Evolutionary conservation across 1,140 invertebrate species (phyloP).

Genomic region (Bombus fervidus): DNA sequence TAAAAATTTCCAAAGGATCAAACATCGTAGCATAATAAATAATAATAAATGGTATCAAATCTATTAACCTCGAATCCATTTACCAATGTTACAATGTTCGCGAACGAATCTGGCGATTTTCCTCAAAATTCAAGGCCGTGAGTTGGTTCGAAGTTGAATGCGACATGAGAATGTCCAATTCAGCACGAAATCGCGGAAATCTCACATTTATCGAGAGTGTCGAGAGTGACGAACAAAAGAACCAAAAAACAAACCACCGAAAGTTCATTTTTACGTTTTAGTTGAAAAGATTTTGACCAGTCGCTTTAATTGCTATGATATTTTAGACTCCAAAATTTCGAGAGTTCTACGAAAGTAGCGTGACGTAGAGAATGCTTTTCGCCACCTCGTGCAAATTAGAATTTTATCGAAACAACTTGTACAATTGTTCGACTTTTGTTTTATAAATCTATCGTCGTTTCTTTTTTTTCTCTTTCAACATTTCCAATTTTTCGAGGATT

Average conservation of each 20-base stretch:
- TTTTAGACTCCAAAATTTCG: background rate
- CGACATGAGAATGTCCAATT: background rate
- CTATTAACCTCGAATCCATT: no score
- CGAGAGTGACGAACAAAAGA: background rate
- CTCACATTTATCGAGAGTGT: background rate
- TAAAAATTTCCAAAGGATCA: no score
- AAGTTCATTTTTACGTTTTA: constrained; percentile 19
- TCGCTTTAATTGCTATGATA: constrained; percentile 13
- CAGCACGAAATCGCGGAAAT: background rate
- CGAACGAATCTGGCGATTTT: background rate
- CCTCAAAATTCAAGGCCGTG: background rate
- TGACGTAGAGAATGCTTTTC: no score
- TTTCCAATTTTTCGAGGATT: no score
- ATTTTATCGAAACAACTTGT: background rate
- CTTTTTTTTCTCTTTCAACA: background rate
- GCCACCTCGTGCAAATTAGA: background rate
- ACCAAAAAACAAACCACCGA: background rate
- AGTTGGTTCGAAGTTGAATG: background rate
- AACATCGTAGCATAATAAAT: no score
- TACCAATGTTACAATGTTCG: no score
- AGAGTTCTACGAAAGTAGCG: background rate
- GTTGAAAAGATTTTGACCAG: background rate
- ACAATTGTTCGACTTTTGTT: background rate
- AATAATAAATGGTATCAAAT: no score
- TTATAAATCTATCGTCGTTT: background rate